A percentile compares a stretch with the other conserved stretches of the same genome.
These are phyloP conservation scores for Cepaea hortensis DNA, from an alignment of 2,888 invertebrate species.

Conservation along the genomic window DNA sequence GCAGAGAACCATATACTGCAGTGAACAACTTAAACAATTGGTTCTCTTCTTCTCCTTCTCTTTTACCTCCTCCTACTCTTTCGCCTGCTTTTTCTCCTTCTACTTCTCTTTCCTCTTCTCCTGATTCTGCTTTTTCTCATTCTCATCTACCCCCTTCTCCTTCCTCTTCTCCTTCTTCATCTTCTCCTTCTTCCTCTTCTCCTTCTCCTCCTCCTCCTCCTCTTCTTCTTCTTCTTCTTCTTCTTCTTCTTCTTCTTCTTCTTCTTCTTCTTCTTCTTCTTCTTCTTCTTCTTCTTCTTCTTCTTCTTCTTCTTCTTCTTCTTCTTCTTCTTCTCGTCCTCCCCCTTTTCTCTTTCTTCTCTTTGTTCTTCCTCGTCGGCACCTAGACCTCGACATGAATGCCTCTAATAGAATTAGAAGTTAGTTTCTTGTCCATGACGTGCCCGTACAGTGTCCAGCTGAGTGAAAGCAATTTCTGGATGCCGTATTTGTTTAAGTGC, in stretches of 20 bases:
- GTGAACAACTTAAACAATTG: no score
- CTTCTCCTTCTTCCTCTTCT: background rate
- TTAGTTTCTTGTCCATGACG: no score
- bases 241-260: background rate
- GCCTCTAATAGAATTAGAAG: no score
- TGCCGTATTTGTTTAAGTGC: no score
- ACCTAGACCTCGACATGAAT: background rate
- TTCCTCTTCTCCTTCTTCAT: background rate
- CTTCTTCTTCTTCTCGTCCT: background rate
- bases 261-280: background rate
- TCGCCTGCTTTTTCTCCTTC: background rate
- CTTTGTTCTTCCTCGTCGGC: background rate
- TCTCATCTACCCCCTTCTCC: background rate
- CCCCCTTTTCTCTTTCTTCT: background rate
- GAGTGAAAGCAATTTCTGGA: no score
- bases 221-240: background rate
- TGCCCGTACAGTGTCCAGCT: no score
- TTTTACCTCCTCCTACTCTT: background rate
- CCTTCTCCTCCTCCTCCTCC: background rate
- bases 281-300: background rate
- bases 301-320: background rate
- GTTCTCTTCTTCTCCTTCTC: background rate
- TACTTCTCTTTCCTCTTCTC: background rate
- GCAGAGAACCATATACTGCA: no score
- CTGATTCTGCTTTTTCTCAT: background rate